A percentile compares a stretch with the other conserved stretches of the same genome.
Conservation (phyloP, 1,140 invertebrate species). For the Caenorhabditis remanei region DNA sequence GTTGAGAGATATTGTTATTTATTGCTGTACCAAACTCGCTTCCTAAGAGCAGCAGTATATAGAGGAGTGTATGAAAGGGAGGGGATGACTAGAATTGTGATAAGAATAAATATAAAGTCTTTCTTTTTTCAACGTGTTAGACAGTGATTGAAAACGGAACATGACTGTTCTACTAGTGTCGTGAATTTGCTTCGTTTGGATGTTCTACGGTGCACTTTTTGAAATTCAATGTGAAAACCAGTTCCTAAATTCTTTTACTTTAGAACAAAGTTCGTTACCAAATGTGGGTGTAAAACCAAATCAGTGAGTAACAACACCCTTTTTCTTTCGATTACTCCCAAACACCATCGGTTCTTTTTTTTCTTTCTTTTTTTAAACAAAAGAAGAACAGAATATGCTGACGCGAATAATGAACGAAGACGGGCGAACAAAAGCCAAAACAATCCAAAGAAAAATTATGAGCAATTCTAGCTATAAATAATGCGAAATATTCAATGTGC, state of each 20-base stretch:
- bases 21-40: no score
- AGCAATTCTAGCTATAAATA: not conserved
- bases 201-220: not conserved
- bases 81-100: no score
- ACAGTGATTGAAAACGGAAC: not conserved
- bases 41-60: no score
- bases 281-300: not conserved
- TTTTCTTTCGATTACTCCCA: not conserved
- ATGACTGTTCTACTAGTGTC: not conserved
- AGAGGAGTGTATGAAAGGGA: no score
- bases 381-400: not conserved
- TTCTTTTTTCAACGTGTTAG: not conserved
- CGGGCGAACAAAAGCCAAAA: not conserved
- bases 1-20: no score
- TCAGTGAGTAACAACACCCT: not conserved
- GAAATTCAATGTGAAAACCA: not conserved
- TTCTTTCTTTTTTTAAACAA: not conserved
- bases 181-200: not conserved
- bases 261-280: not conserved
- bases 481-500: not conserved
- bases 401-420: not conserved
- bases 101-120: no score
- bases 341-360: not conserved
- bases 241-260: not conserved
- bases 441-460: constrained; percentile 9